Base-by-base conservation (phyloP, 2,888 invertebrate genomes). In the Thyatira batis region DNA sequence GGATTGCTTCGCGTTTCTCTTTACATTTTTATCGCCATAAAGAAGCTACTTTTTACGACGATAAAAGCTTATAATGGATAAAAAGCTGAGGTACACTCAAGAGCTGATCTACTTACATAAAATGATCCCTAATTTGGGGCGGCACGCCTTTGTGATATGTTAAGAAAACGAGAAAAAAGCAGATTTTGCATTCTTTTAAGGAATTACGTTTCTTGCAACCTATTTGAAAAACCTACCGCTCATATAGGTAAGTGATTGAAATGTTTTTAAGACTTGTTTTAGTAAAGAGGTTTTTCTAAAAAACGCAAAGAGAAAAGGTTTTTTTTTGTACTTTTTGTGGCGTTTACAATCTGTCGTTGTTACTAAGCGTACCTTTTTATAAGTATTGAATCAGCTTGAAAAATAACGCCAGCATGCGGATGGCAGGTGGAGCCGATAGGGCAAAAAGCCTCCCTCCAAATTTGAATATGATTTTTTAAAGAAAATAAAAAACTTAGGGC, bases 401-500 rank as follows among this genome's bases (percentile, higher is more conserved):
- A n/a, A 39, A 33, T 39, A 39, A 17, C 39, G 9, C 6, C 48
- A 5, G 10, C 27, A 9, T 25, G 20, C 25, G 61, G 53, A 53
- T 61, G 73, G 83, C 84, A 84, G 84, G 83, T 83, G 84, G 60
- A 60, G 55, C 56, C 49, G 65, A 61, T 76, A 76, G 76, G 76
- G 64, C 59, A 72, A 75, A 76, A 78, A 74, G 61, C 71, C 64
- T 76, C 78, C 85, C 85, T 79, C 80, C 69, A 69, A 61, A 83
- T 85, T 85, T 84, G 79, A 84, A 85, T 84, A 85, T 62, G 72
- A 75, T 75, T 74, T 82, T 80, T 77, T 74, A 11, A 9, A 1
- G 53, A 20, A 45, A 52, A 33, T 52, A 55, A 61, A 67, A 66
- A 45, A 48, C 52, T 20, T 51, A 52, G 54, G 62, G 56, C 63